These are phyloP conservation scores for Helarctos malayanus DNA, from an alignment of 2,797 vertebrate species.

Conservation along the genomic window DNA sequence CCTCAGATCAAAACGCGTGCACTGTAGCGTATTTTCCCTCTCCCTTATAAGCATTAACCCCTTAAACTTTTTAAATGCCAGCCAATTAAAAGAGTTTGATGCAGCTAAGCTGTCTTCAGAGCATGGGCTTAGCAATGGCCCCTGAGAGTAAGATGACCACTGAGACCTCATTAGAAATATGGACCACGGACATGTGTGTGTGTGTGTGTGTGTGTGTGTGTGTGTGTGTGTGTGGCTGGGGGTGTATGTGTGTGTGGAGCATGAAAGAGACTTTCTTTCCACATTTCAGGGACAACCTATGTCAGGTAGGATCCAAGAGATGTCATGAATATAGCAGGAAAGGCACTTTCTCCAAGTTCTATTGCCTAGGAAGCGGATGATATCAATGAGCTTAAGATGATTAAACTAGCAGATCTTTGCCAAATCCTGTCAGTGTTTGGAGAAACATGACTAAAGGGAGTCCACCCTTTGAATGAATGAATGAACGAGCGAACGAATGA, in stretches of 20 bases:
- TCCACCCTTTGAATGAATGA: background rate
- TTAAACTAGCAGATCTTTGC: background rate
- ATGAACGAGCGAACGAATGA: background rate
- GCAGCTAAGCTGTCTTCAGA: background rate
- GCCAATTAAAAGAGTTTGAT: conserved; percentile 18
- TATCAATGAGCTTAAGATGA: background rate
- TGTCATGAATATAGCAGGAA: background rate
- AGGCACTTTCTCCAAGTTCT: background rate
- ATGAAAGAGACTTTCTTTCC: background rate
- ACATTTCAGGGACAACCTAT: background rate
- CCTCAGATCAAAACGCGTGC: conserved; percentile 70
- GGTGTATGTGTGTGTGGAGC: too few relatives aligned
- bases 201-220: background rate
- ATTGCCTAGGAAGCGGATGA: background rate
- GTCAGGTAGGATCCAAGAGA: conserved; percentile 15
- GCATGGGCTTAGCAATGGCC: background rate
- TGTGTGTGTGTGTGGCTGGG: background rate
- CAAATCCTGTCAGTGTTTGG: background rate
- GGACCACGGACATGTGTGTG: background rate
- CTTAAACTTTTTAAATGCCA: conserved; percentile 72
- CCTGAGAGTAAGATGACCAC: background rate
- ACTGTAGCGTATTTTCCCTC: conserved; percentile 50
- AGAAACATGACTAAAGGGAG: background rate
- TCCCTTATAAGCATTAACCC: conserved; percentile 53
- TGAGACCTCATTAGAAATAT: background rate